These are phyloP conservation scores for Beroe forskalii DNA, from an alignment of 37 sponge, comb jelly and placozoan genomes.

Conservation along the genomic window DNA sequence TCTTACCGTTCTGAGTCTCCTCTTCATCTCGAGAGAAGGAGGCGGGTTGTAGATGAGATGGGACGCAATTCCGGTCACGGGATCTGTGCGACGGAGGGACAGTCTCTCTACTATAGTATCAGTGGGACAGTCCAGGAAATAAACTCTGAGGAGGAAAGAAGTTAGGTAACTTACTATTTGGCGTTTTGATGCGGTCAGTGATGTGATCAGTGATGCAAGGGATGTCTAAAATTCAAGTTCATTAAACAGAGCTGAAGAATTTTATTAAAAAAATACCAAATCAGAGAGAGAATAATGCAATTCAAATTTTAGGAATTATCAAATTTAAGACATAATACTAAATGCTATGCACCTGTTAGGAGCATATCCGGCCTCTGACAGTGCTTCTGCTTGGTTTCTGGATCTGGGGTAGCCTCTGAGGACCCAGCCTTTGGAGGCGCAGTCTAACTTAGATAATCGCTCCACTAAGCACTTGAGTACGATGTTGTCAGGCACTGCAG, in stretches of 20 bases:
- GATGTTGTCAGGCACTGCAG: constrained; percentile 87
- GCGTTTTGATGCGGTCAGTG: too few relatives aligned
- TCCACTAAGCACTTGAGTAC: constrained; percentile 71
- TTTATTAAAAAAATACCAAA: too few relatives aligned
- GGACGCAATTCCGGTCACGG: constrained; percentile 58
- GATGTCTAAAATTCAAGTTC: too few relatives aligned
- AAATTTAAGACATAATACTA: too few relatives aligned
- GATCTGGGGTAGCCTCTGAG: constrained; percentile 87
- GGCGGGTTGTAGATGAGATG: constrained; percentile 86
- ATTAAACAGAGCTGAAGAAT: too few relatives aligned
- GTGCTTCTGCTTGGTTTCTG: constrained; percentile 84
- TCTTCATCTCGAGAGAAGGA: constrained; percentile 72
- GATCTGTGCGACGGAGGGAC: constrained; percentile 67
- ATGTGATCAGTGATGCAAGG: too few relatives aligned
- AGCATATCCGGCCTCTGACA: constrained; percentile 69
- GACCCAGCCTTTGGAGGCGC: constrained; percentile 84
- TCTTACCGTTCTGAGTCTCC: constrained; percentile 77
- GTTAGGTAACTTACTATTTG: too few relatives aligned
- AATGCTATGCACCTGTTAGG: constrained; percentile 97
- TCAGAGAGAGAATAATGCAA: too few relatives aligned
- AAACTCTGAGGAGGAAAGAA: constrained; percentile 70
- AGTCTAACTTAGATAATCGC: constrained; percentile 77
- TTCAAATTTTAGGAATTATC: too few relatives aligned
- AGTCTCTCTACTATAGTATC: constrained; percentile 84
- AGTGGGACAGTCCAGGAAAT: constrained; percentile 77